phyloP scores from a whole-genome alignment of 2,797 vertebrate genomes.

The Cuniculus paca region DNA sequence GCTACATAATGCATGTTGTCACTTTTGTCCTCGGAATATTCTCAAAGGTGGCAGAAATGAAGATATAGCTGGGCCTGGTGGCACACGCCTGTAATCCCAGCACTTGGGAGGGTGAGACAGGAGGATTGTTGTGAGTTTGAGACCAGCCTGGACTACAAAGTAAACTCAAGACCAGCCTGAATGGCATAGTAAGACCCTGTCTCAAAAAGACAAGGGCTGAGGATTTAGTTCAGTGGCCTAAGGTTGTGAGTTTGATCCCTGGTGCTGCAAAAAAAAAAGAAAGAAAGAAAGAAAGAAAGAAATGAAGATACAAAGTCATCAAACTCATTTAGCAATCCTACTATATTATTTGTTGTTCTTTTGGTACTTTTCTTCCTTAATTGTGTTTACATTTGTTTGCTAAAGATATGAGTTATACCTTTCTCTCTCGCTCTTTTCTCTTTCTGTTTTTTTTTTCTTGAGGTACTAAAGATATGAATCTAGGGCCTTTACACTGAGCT shows the following conservation, averaged over 20 bases:
- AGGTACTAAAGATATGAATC: background rate
- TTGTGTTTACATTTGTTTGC: background rate
- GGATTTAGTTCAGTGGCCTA: no score
- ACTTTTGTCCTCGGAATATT: background rate
- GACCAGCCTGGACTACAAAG: no score
- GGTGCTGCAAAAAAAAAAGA: no score
- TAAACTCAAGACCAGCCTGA: no score
- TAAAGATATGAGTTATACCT: background rate
- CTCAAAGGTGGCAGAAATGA: background rate
- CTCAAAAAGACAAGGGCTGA: no score
- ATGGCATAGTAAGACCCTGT: no score
- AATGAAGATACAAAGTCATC: background rate
- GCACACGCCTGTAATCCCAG: no score
- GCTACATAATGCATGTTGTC: background rate
- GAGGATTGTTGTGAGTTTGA: no score
- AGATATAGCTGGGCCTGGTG: no score
- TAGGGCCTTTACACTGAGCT: background rate
- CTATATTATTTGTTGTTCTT: background rate
- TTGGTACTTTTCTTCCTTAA: background rate
- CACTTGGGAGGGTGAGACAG: no score
- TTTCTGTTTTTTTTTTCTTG: background rate
- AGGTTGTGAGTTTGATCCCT: no score
- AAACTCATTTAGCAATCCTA: background rate
- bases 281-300: no score
- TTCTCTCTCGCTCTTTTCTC: background rate